Percentiles rank a stretch among this genome's conserved stretches.
These are phyloP conservation scores for Bellardia pandia DNA, from an alignment of 2,888 invertebrate genomes.

Conservation along the genomic window DNA sequence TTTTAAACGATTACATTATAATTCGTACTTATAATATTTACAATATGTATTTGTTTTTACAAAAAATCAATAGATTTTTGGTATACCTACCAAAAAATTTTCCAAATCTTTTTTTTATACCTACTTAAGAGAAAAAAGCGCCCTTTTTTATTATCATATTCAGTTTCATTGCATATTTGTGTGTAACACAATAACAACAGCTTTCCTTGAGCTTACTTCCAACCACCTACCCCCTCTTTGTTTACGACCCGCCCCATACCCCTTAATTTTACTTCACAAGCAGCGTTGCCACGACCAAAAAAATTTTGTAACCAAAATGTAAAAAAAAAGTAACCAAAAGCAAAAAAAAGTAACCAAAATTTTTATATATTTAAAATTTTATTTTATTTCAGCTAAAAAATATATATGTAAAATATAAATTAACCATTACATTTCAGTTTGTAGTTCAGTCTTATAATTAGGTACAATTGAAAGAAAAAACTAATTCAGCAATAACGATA, in stretches of 20 bases:
- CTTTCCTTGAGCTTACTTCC: constrained; percentile 27
- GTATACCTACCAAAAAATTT: constrained; percentile 67
- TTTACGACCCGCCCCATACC: neutral
- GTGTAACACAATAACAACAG: constrained; percentile 19
- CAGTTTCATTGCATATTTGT: constrained; percentile 42
- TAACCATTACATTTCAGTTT: too few species aligned
- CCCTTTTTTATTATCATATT: constrained; percentile 53
- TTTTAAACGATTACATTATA: neutral
- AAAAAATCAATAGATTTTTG: constrained; percentile 67
- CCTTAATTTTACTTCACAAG: neutral
- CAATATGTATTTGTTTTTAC: neutral
- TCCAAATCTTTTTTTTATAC: constrained; percentile 15
- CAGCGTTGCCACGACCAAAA: too few species aligned
- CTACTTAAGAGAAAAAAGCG: constrained; percentile 46
- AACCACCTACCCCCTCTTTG: constrained; percentile 15
- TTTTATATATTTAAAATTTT: too few species aligned
- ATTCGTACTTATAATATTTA: neutral
- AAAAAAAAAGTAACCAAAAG: too few species aligned
- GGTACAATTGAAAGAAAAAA: too few species aligned
- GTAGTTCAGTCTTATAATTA: too few species aligned
- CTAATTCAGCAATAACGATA: too few species aligned
- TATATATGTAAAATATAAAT: too few species aligned
- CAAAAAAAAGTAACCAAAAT: too few species aligned
- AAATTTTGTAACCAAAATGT: too few species aligned
- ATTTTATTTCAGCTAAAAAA: too few species aligned